A percentile compares a stretch with the other conserved stretches of the same genome.
phyloP scores from a whole-genome alignment of 2,888 invertebrate genomes.

The Pterostichus niger region DNA sequence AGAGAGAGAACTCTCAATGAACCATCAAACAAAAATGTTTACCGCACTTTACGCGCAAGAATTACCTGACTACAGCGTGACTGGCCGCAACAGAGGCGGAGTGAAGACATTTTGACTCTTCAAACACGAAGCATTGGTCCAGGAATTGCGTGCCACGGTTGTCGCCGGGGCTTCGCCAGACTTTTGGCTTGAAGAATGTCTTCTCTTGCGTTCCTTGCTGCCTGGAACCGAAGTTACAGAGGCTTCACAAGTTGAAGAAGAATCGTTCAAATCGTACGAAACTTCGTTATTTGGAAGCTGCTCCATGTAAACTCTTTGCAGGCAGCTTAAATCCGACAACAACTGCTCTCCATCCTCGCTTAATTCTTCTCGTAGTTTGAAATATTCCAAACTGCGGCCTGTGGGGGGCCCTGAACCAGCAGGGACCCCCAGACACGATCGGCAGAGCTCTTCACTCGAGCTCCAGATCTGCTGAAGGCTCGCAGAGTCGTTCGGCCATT shows the following conservation, averaged over 20 bases:
- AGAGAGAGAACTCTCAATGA: slow-evolving; percentile 53
- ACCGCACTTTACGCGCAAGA: slow-evolving; percentile 75
- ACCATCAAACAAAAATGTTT: slow-evolving; percentile 43
- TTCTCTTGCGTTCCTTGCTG: slow-evolving; percentile 80
- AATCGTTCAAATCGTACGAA: slow-evolving; percentile 72
- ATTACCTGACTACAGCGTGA: slow-evolving; percentile 66
- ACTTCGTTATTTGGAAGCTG: slow-evolving; percentile 72
- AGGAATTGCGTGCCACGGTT: slow-evolving; percentile 70
- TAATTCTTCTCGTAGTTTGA: slow-evolving; percentile 78
- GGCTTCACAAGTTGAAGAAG: slow-evolving; percentile 60
- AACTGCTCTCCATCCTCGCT: slow-evolving; percentile 82
- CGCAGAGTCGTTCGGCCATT: slow-evolving; percentile 23
- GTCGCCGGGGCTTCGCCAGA: slow-evolving; percentile 73
- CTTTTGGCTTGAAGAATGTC: slow-evolving; percentile 78
- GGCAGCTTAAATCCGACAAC: slow-evolving; percentile 80
- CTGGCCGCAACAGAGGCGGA: slow-evolving; percentile 79
- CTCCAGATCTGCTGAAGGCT: slow-evolving; percentile 74
- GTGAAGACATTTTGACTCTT: slow-evolving; percentile 66
- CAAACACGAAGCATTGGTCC: slow-evolving; percentile 58
- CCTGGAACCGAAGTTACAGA: slow-evolving; percentile 67
- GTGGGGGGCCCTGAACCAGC: slow-evolving; percentile 69
- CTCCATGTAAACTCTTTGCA: slow-evolving; percentile 79
- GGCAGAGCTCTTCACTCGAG: slow-evolving; percentile 75
- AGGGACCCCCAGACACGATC: slow-evolving; percentile 72
- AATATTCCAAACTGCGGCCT: slow-evolving; percentile 70